These are phyloP conservation scores for Chirona hameri DNA, from an alignment of 2,888 invertebrate species.

Conservation along the genomic window DNA sequence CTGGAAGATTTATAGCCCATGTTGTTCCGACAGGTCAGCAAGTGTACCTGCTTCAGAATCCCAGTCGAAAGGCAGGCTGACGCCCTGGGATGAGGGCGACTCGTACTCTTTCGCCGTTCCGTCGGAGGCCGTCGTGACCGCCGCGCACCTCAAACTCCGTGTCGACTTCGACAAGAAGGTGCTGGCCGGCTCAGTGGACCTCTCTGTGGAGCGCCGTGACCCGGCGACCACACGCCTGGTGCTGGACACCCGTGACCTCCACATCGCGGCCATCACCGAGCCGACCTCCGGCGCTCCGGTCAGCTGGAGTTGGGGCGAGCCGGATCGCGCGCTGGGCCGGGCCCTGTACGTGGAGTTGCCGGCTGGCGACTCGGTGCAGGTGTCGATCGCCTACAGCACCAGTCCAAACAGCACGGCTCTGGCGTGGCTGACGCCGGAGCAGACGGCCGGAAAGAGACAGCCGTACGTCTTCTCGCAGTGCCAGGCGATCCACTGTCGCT, in stretches of 20 bases:
- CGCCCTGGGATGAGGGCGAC: too few relatives aligned
- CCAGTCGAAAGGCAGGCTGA: too few relatives aligned
- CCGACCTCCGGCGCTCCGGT: constrained; percentile 51
- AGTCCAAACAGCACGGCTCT: constrained; percentile 64
- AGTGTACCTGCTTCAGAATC: too few relatives aligned
- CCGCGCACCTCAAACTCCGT: too few relatives aligned
- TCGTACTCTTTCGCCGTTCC: too few relatives aligned
- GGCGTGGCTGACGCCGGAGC: constrained; percentile 82
- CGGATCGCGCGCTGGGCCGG: constrained; percentile 49
- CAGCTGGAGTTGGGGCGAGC: constrained; percentile 51
- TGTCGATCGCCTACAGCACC: constrained; percentile 51
- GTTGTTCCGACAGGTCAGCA: too few relatives aligned
- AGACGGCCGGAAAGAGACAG: constrained; percentile 79
- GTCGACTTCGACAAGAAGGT: constrained; percentile 66
- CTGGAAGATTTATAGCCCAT: too few relatives aligned
- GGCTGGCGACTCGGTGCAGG: constrained; percentile 44
- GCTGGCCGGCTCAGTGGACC: constrained; percentile 62
- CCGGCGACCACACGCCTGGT: constrained; percentile 60
- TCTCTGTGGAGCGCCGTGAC: constrained; percentile 54
- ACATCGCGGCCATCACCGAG: constrained; percentile 60
- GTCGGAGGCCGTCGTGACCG: too few relatives aligned
- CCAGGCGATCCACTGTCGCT: constrained; percentile 82
- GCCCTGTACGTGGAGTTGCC: constrained; percentile 62
- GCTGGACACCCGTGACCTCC: constrained; percentile 69
- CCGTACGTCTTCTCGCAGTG: constrained; percentile 84